Base-by-base conservation (phyloP, 2,797 vertebrate species). In the Platalea minor region DNA sequence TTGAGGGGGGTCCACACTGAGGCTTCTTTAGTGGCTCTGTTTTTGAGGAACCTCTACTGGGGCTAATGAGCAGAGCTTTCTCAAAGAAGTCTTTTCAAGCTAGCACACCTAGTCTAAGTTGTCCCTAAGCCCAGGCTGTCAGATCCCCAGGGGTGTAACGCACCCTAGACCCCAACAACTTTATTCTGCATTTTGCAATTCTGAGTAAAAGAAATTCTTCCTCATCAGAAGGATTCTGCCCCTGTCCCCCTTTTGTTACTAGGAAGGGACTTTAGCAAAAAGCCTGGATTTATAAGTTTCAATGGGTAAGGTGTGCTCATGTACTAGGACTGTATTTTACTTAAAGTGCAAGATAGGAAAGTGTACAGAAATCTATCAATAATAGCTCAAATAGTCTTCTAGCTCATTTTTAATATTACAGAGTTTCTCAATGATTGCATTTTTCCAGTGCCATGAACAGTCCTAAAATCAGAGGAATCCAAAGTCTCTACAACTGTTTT, bases 71-170 rank as follows among this genome's bases (percentile, higher is more conserved):
- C 9, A 83, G 24, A 76, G 7, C 5, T 70, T 80, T 74, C 43
- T 67, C 17, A 28, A 81, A 74, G 13, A 73, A 9, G 8, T 28
- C 6, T 77, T 65, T 69, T 59, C 35, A 80, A 65, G 50, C 9
- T 13, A 2, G 8, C 23, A 50, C 5, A 26, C 9, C 3, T 87
- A 17, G 14, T 53, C 16, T 23, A 15, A 20, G 10, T 9, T 39
- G 20, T 43, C 15, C 11, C 26, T 35, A 25, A 64, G 8, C 9
- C n/a, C 33, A 68, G 9, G 6, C 19, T 57, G 28, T 37, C 19
- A 69, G 9, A 73, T 20, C 1, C 7, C 13, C 10, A 26, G 6
- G 6, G 6, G 1, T 13, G 15, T 39, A 74, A 37, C 1, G 1
- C 19, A 54, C 9, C 1, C 8, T 68, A 35, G n/a, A 2, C 13